Percentiles rank a stretch among this genome's conserved stretches.
phyloP scores from a whole-genome alignment of 92 coral and sea anemone genomes.

The Porites rus region DNA sequence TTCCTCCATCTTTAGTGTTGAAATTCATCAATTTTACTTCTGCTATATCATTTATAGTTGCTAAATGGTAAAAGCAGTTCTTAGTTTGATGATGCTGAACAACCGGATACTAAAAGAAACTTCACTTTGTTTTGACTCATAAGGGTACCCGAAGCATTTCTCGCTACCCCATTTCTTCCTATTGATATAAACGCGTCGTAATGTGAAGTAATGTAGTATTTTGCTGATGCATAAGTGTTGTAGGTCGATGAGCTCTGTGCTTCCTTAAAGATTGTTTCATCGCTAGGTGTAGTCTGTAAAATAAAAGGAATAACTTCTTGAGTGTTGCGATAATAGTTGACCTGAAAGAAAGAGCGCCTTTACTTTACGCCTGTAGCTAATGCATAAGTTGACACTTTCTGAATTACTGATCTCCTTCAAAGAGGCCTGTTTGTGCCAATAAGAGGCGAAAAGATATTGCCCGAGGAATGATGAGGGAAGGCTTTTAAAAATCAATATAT shows the following conservation, averaged over 20 bases:
- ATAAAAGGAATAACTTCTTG: not conserved
- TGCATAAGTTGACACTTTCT: too few relatives aligned
- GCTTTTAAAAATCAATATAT: too few relatives aligned
- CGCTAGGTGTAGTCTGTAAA: slow-evolving; percentile 29
- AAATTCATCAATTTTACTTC: too few relatives aligned
- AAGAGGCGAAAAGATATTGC: too few relatives aligned
- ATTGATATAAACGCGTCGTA: slow-evolving; percentile 58
- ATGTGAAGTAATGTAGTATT: slow-evolving; percentile 38
- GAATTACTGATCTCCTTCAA: too few relatives aligned
- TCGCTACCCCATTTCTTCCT: slow-evolving; percentile 47
- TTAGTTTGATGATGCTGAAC: not conserved
- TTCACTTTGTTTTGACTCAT: slow-evolving; percentile 48
- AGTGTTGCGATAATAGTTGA: too few relatives aligned
- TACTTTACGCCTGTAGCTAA: too few relatives aligned
- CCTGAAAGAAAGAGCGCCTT: too few relatives aligned
- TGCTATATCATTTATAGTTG: not conserved
- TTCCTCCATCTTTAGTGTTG: too few relatives aligned
- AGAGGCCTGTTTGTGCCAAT: too few relatives aligned
- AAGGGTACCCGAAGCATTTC: slow-evolving; percentile 37
- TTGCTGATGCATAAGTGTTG: slow-evolving; percentile 54
- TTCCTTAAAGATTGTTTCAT: slow-evolving; percentile 53
- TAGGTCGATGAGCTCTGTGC: slow-evolving; percentile 33
- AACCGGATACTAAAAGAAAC: slow-evolving; percentile 30
- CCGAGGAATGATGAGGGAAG: too few relatives aligned
- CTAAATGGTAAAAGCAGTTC: not conserved